Conservation (phyloP, 1,140 invertebrate species). For the Aphidius ervi region DNA sequence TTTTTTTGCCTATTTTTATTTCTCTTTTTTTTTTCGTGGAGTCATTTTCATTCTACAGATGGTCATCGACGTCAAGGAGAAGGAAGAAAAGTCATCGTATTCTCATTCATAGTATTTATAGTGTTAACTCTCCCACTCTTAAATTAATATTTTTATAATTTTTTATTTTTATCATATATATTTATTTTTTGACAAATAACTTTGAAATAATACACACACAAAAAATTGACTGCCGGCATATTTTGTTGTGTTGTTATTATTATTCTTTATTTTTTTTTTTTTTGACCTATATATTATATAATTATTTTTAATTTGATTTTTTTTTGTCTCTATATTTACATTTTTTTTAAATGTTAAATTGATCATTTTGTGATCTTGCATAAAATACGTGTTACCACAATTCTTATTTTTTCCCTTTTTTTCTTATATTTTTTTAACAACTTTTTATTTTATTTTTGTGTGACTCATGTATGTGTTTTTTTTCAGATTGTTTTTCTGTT, state of each 20-base stretch:
- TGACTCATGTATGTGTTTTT: conserved; percentile 27
- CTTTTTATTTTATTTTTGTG: conserved; percentile 14
- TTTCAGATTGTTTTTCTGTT: conserved; percentile 14
- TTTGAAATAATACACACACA: conserved; percentile 14
- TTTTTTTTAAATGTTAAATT: too few relatives aligned
- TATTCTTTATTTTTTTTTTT: background rate
- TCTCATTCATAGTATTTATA: conserved; percentile 43
- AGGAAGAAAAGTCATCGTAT: conserved; percentile 31
- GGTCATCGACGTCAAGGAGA: conserved; percentile 28
- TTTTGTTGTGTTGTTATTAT: conserved; percentile 16
- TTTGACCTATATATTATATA: too few relatives aligned
- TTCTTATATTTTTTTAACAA: conserved; percentile 2
- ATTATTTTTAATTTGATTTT: too few relatives aligned
- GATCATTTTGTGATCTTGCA: too few relatives aligned
- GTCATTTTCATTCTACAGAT: conserved; percentile 31
- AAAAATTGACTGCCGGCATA: conserved; percentile 23
- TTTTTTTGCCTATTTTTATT: background rate
- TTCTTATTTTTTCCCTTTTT: too few relatives aligned
- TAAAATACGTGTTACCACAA: too few relatives aligned
- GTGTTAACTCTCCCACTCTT: conserved; percentile 22
- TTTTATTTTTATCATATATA: conserved; percentile 35
- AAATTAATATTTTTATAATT: too few relatives aligned
- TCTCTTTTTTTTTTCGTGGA: background rate
- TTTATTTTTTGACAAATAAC: conserved; percentile 23
- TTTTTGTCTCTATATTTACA: too few relatives aligned